Evolutionary conservation across 2,888 invertebrate genomes (phyloP).

Genomic region (Lycophotia porphyrea): DNA sequence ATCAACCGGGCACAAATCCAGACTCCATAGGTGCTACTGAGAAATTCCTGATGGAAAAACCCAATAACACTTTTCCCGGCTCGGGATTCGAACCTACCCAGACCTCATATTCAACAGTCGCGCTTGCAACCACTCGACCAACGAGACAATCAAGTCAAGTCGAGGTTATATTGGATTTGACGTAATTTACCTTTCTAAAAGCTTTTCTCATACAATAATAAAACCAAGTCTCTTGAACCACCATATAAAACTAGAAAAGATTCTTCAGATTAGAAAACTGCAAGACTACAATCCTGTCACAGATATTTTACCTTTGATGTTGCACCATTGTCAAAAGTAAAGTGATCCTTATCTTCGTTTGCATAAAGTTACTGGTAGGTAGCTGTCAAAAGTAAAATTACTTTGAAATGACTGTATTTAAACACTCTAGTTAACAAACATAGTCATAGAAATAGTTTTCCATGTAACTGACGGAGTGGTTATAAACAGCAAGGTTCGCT

Average conservation of each 20-base stretch:
- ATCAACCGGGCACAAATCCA: not conserved
- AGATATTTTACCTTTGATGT: not conserved
- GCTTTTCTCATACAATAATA: not conserved
- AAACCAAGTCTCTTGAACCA: not conserved
- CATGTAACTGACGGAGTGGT: conserved; percentile 16
- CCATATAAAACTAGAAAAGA: conserved; percentile 21
- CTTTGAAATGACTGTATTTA: not conserved
- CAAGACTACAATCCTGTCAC: not conserved
- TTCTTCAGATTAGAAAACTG: conserved; percentile 29
- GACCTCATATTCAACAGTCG: not conserved
- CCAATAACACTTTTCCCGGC: not conserved
- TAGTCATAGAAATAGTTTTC: conserved; percentile 28
- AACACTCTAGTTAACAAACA: conserved; percentile 23
- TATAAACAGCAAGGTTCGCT: conserved; percentile 28
- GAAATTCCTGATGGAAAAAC: not conserved
- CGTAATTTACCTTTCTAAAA: not conserved
- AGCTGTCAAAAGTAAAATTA: not conserved
- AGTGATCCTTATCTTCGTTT: not conserved
- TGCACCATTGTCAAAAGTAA: not conserved
- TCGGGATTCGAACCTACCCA: not conserved
- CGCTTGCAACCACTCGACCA: too few species aligned
- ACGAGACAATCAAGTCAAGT: not conserved
- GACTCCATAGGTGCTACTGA: not conserved
- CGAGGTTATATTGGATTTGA: not conserved
- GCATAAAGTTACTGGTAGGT: not conserved